Evolutionary conservation across 2,888 invertebrate genomes (phyloP), one percentile per base, ranked within the genome.

Genomic region (Callyntrura sp.): DNA sequence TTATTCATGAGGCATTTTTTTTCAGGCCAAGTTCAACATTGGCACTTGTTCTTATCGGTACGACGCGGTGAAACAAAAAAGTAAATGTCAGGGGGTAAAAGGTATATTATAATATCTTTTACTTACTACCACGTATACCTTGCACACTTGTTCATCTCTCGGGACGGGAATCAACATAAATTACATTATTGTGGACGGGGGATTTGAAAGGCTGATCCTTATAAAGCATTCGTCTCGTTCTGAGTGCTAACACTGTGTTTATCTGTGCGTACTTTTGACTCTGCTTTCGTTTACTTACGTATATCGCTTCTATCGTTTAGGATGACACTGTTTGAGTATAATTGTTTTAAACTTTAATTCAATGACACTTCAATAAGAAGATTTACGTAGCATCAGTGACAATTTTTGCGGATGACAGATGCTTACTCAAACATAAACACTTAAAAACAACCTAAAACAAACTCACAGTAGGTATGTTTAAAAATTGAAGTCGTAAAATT

Each of bases 1-100:
- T 76, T 76, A 76, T 76, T 76, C 76, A 76, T 76, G 76, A 76
- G 35, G 12, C 9, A 25, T 70, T 70, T 76, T 57, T 14, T 73
- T 23, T 45, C 23, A 76, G 25, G 25, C 51, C 51, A 17, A 20
- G 20, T 73, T 73, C 1, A 73, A 2, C 11, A 68, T 6, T 20
- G 20, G 35, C 28, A 17, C 14, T n/a, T 68, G 35, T 3, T n/a
- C n/a, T 68, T 68, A 68, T 68, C 57, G 17, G 6, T 17, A 57
- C 23, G 11, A 20, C 20, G 25, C 11, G 12, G 62, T 60, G n/a
- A 11, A 65, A 6, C 28, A 25, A 35, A 14, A 35, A 43, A 12
- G 43, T 35, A 43, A 35, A 68, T n/a, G 28, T 17, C 28, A 25
- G 35, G 35, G 35, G 35, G 35, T 62, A 62, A 23, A 23, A 25